Evolutionary conservation across 1,140 invertebrate genomes (phyloP).

Genomic region (Zaprionus tsacasi): DNA sequence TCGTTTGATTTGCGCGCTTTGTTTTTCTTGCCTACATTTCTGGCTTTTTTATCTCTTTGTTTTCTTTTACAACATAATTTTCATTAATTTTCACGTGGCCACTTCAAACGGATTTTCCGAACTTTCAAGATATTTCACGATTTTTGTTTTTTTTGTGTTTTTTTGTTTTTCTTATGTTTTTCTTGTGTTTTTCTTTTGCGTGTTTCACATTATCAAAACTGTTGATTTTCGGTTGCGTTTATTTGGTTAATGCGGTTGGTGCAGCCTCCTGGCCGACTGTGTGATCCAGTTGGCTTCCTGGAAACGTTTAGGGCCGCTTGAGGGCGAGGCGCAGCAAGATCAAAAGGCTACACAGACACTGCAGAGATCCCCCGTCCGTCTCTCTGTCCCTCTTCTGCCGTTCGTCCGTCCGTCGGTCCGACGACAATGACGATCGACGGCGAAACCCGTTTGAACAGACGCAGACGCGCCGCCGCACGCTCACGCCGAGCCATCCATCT

Average conservation of each 20-base stretch:
- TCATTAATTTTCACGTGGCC: conserved; percentile 55
- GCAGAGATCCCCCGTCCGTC: conserved; percentile 9
- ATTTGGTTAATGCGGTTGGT: conserved; percentile 42
- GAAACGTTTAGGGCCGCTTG: conserved; percentile 55
- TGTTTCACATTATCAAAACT: conserved; percentile 11
- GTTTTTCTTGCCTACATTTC: conserved; percentile 55
- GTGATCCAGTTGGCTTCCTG: conserved; percentile 52
- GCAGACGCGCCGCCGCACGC: conserved; percentile 44
- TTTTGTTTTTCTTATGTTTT: conserved; percentile 2
- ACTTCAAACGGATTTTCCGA: conserved; percentile 58
- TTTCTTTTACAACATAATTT: conserved; percentile 28
- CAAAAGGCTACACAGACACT: conserved; percentile 65
- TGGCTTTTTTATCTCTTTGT: conserved; percentile 24
- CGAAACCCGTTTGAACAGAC: conserved; percentile 68
- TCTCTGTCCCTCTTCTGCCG: not conserved
- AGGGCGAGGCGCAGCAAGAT: conserved; percentile 58
- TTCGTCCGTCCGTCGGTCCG: conserved; percentile 2
- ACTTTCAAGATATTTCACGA: not conserved
- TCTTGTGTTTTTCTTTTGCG: conserved; percentile 3
- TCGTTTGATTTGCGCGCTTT: conserved; percentile 69
- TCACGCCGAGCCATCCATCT: conserved; percentile 76
- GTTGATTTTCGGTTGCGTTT: conserved; percentile 45
- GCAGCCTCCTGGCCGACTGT: conserved; percentile 3
- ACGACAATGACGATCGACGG: conserved; percentile 44
- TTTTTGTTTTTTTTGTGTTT: conserved; percentile 1